Evolutionary conservation across 2,113 vertebrate genomes (phyloP).

Genomic region (Aythya baeri): DNA sequence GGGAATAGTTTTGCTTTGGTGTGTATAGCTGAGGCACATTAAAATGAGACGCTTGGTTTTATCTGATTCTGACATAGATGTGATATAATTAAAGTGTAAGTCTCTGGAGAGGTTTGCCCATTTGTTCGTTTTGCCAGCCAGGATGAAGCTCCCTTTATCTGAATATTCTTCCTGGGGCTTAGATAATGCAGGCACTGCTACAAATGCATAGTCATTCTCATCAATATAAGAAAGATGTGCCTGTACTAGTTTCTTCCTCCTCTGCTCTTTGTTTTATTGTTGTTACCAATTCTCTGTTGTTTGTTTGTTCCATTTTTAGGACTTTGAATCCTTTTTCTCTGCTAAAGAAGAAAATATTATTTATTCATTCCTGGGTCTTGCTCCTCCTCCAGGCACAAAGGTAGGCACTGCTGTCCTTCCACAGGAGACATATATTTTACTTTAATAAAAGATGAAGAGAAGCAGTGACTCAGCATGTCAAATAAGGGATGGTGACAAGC

Average conservation of each 20-base stretch:
- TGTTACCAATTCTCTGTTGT: background rate
- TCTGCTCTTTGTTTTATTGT: background rate
- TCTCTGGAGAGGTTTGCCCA: constrained; percentile 1
- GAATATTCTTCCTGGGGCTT: background rate
- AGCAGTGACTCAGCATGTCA: background rate
- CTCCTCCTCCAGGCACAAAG: constrained; percentile 92
- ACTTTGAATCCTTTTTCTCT: constrained; percentile 97
- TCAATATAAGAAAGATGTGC: background rate
- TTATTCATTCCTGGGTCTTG: constrained; percentile 91
- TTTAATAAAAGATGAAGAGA: constrained; percentile 2
- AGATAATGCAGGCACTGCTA: background rate
- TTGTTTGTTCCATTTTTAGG: constrained; percentile 75
- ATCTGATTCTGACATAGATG: constrained; percentile 5
- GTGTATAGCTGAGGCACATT: background rate
- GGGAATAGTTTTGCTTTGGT: background rate
- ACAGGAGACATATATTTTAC: background rate
- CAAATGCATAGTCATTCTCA: background rate
- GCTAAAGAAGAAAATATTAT: constrained; percentile 97
- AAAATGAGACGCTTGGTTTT: constrained; percentile 30
- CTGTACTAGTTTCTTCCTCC: background rate
- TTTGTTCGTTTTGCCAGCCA: constrained; percentile 24
- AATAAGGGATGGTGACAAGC: background rate
- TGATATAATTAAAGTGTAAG: constrained; percentile 19
- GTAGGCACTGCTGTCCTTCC: constrained; percentile 71
- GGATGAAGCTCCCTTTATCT: background rate